Conservation (phyloP, 1,140 invertebrate species). For the Drosophila navojoa region DNA sequence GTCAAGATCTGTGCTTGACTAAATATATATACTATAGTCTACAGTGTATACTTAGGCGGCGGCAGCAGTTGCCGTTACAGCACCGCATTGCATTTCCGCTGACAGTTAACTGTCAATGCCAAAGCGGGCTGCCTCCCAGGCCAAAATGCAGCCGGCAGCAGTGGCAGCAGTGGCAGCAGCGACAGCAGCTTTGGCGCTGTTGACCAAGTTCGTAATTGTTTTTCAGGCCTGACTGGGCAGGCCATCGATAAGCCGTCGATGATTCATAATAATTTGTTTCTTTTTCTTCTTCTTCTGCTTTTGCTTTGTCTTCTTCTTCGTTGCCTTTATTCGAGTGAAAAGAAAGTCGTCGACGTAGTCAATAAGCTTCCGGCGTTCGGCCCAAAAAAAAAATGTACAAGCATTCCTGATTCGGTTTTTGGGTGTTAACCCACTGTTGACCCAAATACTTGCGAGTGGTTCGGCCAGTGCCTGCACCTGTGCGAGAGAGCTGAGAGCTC, state of each 20-base stretch:
- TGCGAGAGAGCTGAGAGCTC: slow-evolving; percentile 27
- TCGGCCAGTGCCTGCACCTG: slow-evolving; percentile 45
- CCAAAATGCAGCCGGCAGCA: slow-evolving; percentile 45
- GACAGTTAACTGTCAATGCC: slow-evolving; percentile 80
- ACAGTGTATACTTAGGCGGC: slow-evolving; percentile 20
- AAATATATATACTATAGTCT: background rate
- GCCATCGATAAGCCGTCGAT: slow-evolving; percentile 54
- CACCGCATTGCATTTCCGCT: slow-evolving; percentile 77
- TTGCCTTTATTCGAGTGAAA: slow-evolving; percentile 51
- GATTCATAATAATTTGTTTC: slow-evolving; percentile 61
- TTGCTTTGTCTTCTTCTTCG: background rate
- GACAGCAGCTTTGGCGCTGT: slow-evolving; percentile 40
- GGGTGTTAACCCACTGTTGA: slow-evolving; percentile 69
- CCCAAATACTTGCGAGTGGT: slow-evolving; percentile 62
- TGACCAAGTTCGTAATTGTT: slow-evolving; percentile 70
- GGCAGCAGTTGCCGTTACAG: slow-evolving; percentile 66
- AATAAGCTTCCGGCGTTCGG: slow-evolving; percentile 70
- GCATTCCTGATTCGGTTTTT: slow-evolving; percentile 48
- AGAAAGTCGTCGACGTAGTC: slow-evolving; percentile 66
- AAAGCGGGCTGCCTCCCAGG: slow-evolving; percentile 56
- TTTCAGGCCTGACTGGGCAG: slow-evolving; percentile 59
- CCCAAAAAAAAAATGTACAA: slow-evolving; percentile 5
- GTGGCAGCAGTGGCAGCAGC: too few species aligned
- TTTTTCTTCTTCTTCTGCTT: slow-evolving; percentile 2
- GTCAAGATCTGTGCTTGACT: slow-evolving; percentile 15